These are phyloP conservation scores for Acronicta alni DNA, from an alignment of 2,888 invertebrate genomes.

Conservation along the genomic window DNA sequence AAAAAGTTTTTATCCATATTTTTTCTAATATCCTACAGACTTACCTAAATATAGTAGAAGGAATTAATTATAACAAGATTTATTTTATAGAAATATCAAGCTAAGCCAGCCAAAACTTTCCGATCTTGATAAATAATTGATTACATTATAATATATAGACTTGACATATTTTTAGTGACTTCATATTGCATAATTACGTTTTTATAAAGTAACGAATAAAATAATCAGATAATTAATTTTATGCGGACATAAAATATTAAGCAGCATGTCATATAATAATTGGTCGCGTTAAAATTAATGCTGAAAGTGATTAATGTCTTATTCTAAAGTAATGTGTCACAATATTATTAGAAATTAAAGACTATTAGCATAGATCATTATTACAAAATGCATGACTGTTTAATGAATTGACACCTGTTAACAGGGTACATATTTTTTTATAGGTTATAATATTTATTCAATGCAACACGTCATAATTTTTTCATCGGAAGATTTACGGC, in stretches of 20 bases:
- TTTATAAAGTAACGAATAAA: not conserved
- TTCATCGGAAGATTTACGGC: not conserved
- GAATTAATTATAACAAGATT: no score
- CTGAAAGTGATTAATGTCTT: constrained; percentile 55
- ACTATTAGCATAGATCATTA: constrained; percentile 42
- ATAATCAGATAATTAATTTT: constrained; percentile 20
- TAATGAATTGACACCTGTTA: constrained; percentile 35
- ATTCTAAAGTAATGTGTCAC: constrained; percentile 46
- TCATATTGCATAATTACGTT: not conserved
- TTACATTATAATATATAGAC: not conserved
- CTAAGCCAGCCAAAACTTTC: not conserved
- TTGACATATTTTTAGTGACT: constrained; percentile 1
- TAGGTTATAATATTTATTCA: not conserved
- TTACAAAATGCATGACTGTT: constrained; percentile 20
- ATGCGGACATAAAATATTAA: constrained; percentile 44
- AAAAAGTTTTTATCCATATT: no score
- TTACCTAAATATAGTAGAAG: no score
- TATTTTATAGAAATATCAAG: no score
- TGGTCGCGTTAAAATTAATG: constrained; percentile 42
- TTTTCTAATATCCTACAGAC: no score
- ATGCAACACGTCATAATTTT: no score
- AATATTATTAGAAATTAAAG: constrained; percentile 51
- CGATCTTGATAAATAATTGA: constrained; percentile 7
- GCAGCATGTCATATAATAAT: constrained; percentile 46
- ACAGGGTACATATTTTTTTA: constrained; percentile 2